phyloP scores from a whole-genome alignment of 2,888 invertebrate genomes.

The Cantharis rustica region DNA sequence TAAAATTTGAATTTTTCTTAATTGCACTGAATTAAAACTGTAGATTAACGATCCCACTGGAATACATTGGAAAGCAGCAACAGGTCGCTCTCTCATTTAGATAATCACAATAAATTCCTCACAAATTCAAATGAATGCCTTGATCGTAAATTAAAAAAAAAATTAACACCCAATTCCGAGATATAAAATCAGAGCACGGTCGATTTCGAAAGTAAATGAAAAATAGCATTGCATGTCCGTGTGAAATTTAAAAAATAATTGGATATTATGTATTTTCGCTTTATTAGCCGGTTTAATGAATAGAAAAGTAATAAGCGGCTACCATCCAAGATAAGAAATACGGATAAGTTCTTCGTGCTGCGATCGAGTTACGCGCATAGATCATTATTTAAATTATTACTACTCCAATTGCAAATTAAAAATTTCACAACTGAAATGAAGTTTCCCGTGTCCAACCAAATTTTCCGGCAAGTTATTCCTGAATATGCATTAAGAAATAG shows the following conservation, averaged over 20 bases:
- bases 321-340: too few species aligned
- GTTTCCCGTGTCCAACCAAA: background rate
- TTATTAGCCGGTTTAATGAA: background rate
- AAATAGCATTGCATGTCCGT: background rate
- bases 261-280: background rate
- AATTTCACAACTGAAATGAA: background rate
- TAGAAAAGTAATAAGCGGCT: background rate
- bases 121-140: background rate
- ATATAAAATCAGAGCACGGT: background rate
- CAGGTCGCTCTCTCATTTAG: background rate
- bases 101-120: background rate
- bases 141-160: background rate
- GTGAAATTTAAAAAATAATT: background rate
- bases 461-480: background rate
- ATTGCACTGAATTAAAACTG: background rate
- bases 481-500: background rate
- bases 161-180: background rate
- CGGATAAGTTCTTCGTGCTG: background rate
- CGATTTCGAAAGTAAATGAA: background rate
- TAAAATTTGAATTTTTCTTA: background rate
- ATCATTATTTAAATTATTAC: background rate
- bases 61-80: background rate
- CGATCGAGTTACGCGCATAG: background rate
- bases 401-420: background rate
- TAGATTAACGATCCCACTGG: background rate